These are phyloP conservation scores for Auanema sp. DNA, from an alignment of 2,888 invertebrate species.

Conservation along the genomic window DNA sequence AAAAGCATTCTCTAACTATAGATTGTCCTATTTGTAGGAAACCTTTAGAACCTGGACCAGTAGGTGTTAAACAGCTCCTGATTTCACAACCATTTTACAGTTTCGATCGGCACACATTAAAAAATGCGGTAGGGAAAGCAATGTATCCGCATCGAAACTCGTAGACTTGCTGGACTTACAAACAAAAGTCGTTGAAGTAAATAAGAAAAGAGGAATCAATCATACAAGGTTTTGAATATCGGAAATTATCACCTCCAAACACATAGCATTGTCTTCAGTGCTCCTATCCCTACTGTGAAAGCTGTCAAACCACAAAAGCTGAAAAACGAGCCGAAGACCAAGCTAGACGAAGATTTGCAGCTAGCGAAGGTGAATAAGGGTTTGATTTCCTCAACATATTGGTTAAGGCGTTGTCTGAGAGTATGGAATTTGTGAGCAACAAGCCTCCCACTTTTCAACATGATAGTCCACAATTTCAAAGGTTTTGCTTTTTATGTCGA, in stretches of 20 bases:
- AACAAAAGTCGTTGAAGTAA: constrained; percentile 18
- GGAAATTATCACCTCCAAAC: not conserved
- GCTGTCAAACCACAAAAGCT: constrained; percentile 16
- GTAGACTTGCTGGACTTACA: constrained; percentile 23
- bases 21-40: constrained; percentile 32
- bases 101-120: constrained; percentile 28
- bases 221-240: constrained; percentile 23
- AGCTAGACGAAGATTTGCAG: constrained; percentile 20
- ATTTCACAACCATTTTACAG: constrained; percentile 19
- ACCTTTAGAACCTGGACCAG: constrained; percentile 27
- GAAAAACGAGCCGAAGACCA: constrained; percentile 20
- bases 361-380: constrained; percentile 16
- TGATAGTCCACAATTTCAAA: not conserved
- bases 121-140: constrained; percentile 23
- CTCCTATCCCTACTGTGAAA: constrained; percentile 17
- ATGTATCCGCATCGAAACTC: constrained; percentile 14
- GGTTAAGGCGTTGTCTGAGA: constrained; percentile 10
- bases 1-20: constrained; percentile 22
- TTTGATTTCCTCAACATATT: not conserved
- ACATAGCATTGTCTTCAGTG: constrained; percentile 13
- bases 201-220: constrained; percentile 15
- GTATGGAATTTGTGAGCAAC: not conserved
- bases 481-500: not conserved
- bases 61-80: constrained; percentile 7
- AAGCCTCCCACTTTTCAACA: constrained; percentile 3